Base-by-base conservation (phyloP, 1,140 invertebrate genomes). In the Linepithema humile region DNA sequence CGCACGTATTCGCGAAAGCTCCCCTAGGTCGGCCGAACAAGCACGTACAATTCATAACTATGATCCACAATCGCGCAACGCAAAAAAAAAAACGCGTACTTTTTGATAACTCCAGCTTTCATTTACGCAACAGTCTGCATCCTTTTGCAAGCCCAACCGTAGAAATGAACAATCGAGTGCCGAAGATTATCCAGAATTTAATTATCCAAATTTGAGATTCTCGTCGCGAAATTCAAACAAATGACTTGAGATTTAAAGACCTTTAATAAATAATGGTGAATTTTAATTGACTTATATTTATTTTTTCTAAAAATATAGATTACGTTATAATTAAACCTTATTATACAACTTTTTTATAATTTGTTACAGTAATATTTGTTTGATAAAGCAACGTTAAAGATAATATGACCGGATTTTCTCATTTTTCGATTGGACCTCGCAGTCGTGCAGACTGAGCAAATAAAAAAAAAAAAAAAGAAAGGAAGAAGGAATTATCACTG, bases 1-100 rank as follows among this genome's bases (percentile, higher is more conserved):
- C 50, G 48, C 17, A 32, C 20, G 38, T 53, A 29, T 67, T 45
- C 38, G 73, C 12, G 43, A 57, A 70, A 78, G 55, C 53, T 80
- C n/a, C 35, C 50, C 73, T 88, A 88, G 85, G 86, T 85, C 86
- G 65, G 64, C 65, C 67, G 10, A 59, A 78, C 80, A 73, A 88
- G 38, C 53, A 17, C 35, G 65, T 67, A 29, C 65, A 26, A 73
- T 69, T 32, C 38, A 15, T 70, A 65, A 26, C 43, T 38, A 69
- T 55, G 17, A 78, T 20, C 10, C 45, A 80, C 12, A 80, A 80
- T 69, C 17, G 59, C 43, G 43, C 43, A 65, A 65, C 17, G n/a
- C n/a, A n/a, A 35, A 45, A 67, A 60, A 48, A 74, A 69, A 29
- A 20, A 78, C 9, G 12, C 43, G 5, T 29, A 17, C 23, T 55